phyloP scores from a whole-genome alignment of 1,140 invertebrate genomes.

The Philaenus spumarius region DNA sequence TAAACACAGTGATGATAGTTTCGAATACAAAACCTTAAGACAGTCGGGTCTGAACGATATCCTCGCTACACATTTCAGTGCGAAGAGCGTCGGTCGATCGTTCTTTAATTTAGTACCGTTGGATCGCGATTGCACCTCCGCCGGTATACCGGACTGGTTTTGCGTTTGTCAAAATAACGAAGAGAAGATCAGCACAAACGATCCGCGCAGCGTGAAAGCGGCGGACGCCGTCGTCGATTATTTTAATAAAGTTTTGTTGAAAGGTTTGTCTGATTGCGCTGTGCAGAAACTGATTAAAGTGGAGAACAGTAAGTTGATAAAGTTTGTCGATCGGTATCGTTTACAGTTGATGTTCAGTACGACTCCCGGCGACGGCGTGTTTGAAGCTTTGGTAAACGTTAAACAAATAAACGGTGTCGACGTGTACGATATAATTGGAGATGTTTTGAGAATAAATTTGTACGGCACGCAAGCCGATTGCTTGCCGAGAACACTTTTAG shows the following conservation, averaged over 20 bases:
- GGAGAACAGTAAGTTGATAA: conserved; percentile 16
- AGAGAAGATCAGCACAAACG: conserved; percentile 20
- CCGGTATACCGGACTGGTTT: conserved; percentile 44
- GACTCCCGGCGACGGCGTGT: conserved; percentile 24
- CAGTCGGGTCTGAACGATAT: conserved; percentile 36
- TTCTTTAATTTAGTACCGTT: conserved; percentile 33
- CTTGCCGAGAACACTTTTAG: conserved; percentile 16
- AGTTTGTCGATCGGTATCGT: conserved; percentile 3
- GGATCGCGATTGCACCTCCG: conserved; percentile 41
- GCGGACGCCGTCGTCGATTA: conserved; percentile 50
- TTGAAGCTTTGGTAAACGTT: conserved; percentile 24
- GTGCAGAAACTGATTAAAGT: conserved; percentile 17
- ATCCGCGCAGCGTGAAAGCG: conserved; percentile 33
- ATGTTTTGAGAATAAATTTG: conserved; percentile 27
- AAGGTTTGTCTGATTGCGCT: conserved; percentile 49
- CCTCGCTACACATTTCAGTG: conserved; percentile 21
- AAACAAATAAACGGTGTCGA: not conserved
- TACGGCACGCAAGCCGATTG: conserved; percentile 29
- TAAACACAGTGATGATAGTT: not conserved
- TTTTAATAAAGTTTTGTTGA: conserved; percentile 52
- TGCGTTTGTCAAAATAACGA: conserved; percentile 41
- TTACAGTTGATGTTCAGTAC: conserved; percentile 25
- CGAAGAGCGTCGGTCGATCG: conserved; percentile 21
- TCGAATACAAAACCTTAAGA: conserved; percentile 40
- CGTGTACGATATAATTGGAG: conserved; percentile 10